Conservation (phyloP, 2,113 vertebrate species). For the Eleginops maclovinus region DNA sequence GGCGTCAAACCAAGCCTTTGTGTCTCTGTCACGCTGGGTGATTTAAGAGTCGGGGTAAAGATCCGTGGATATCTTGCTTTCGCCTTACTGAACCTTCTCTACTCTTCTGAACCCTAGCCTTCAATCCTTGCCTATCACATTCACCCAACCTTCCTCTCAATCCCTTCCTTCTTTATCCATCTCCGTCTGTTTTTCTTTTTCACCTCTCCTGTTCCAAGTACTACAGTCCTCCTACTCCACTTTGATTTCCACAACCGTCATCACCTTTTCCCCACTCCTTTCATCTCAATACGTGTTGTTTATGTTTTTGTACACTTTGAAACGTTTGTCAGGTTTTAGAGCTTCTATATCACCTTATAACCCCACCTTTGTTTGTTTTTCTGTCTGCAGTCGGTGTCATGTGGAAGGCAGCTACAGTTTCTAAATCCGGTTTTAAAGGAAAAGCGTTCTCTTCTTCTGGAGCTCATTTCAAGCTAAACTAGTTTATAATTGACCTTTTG, state of each 20-base stretch:
- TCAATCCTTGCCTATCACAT: conserved; percentile 24
- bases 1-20: conserved; percentile 58
- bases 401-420: conserved; percentile 32
- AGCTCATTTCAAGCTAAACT: neutral
- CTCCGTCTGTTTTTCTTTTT: conserved; percentile 6
- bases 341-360: conserved; percentile 26
- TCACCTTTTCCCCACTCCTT: conserved; percentile 12
- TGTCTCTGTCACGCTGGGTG: conserved; percentile 62
- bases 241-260: neutral
- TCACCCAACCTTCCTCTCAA: conserved; percentile 29
- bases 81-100: conserved; percentile 37
- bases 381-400: conserved; percentile 22
- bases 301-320: conserved; percentile 40
- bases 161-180: conserved; percentile 28
- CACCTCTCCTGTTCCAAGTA: neutral
- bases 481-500: neutral
- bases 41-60: conserved; percentile 65
- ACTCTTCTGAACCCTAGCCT: conserved; percentile 21
- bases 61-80: conserved; percentile 52
- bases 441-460: neutral
- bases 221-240: neutral
- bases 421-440: conserved; percentile 20
- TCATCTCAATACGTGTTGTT: conserved; percentile 33
- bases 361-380: conserved; percentile 24
- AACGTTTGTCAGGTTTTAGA: conserved; percentile 43